Conservation (phyloP, 2,797 vertebrate species). For the Takifugu rubripes region DNA sequence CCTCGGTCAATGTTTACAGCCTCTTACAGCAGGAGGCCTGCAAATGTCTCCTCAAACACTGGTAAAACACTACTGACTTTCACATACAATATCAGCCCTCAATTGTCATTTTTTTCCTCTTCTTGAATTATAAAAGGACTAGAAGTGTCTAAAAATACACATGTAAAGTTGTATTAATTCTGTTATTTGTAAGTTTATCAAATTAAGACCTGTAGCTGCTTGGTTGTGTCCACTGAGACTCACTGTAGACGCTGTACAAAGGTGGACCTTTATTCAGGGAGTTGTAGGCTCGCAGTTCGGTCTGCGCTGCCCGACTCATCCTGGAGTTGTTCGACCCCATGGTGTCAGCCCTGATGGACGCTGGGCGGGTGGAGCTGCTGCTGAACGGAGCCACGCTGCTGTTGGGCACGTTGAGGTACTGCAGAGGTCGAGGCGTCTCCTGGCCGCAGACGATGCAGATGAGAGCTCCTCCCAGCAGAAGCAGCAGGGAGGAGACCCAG, state of each 20-base stretch:
- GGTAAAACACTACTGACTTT: too few species aligned
- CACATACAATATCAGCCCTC: too few species aligned
- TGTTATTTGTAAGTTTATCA: background rate
- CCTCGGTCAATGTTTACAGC: too few species aligned
- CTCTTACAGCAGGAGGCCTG: too few species aligned
- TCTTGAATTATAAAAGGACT: too few species aligned
- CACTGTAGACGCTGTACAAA: background rate
- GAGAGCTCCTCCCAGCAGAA: conserved; percentile 30
- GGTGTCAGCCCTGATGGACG: conserved; percentile 4
- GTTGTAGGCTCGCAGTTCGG: conserved; percentile 3
- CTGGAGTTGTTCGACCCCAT: background rate
- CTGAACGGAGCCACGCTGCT: conserved; percentile 1
- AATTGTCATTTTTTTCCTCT: too few species aligned
- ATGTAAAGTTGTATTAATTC: background rate
- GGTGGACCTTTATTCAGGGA: conserved; percentile 2
- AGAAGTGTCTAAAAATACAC: too few species aligned
- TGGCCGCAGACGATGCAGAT: conserved; percentile 33
- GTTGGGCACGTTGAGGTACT: conserved; percentile 15
- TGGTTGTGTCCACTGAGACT: background rate
- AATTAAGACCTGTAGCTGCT: background rate
- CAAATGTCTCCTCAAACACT: too few species aligned
- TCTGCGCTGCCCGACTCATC: background rate
- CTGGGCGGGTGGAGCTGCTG: background rate
- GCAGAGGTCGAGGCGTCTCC: background rate
- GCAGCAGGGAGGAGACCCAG: conserved; percentile 30